Base-by-base conservation (phyloP, 1,140 invertebrate genomes). In the Drosophila elegans region DNA sequence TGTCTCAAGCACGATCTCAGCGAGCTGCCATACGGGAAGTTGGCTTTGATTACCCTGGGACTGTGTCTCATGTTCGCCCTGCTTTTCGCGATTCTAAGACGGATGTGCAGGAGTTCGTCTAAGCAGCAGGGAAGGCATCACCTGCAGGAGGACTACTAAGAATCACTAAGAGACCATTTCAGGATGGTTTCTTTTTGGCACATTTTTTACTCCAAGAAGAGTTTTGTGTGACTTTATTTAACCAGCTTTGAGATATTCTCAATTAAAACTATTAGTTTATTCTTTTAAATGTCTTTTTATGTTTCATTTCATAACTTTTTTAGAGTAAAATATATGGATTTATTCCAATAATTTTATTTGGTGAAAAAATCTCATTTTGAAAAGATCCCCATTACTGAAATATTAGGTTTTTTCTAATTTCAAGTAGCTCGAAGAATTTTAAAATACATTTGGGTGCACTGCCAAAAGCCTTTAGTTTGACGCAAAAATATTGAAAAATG, bases 21-120 rank as follows among this genome's bases (percentile, higher is more conserved):
- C 25, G 91, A 93, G 54, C 82, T 92, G 41, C 91, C 92, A 12
- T 93, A 93, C 53, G 93, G 93, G 49, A 94, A 95, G 76, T 93
- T 94, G 92, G 69, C 94, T 6, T 92, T 94, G 25, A 92, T 95
- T 6, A 93, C 93, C 0, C 75, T 94, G 12, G 94, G 93, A 1
- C 68, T 92, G 10, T 89, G 93, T 34, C 86, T 91, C 44, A 76
- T 93, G 60, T 62, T 93, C 41, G 79, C 92, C 2, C 85, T 93
- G 59, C 80, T 93, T 46, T 93, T 92, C 16, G 91, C 91, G 52
- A 93, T 92, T 90, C 72, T 91, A 66, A 86, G 82, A 75, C 79
- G 93, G 62, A 93, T 93, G 93, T 92, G 85, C 72, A 68, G 91
- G 77, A 59, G 92, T 64, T 55, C 78, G 34, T 52, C 74, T 9